Evolutionary conservation across 1,140 invertebrate species (phyloP), one percentile per base, ranked within the genome.

Genomic region (Vanessa tameamea): DNA sequence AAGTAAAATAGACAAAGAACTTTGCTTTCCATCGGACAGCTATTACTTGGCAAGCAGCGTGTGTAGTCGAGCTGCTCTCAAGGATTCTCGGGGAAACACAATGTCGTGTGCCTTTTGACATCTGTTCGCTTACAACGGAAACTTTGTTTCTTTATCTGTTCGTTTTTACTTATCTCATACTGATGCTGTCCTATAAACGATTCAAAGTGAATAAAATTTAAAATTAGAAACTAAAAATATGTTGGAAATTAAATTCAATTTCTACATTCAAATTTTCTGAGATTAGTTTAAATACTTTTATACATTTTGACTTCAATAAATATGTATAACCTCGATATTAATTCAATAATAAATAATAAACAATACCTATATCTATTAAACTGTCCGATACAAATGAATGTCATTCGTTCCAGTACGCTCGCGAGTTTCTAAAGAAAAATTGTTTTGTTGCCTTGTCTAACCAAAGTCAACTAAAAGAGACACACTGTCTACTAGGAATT

Each of bases 91-190:
- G 71, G 53, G 68, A 57, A 77, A 74, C 57, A 78, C 72, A 74
- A 78, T 78, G 76, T 78, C 72, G 64, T 68, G 72, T 78, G 76
- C 65, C 76, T 78, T 78, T 78, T 78, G 76, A 78, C 76, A 78
- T 78, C 68, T 74, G 76, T 74, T 78, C 69, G 59, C 69, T 50
- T 74, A 70, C 72, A 68, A 67, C 51, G 71, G 64, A 73, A 78
- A 78, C 68, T 78, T 74, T 74, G 67, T 69, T 73, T n/a, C 16
- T 72, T 64, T 71, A 57, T 65, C 70, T 64, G 15, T 71, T 72
- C 53, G 37, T 57, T 72, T 51, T 61, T 61, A 61, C 26, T 61
- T 61, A 61, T 57, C 53, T 57, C 8, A 16, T 48, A 50, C 47
- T 51, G 64, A 66, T 66, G 20, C 14, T 66, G 47, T 15, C 64